phyloP scores from a whole-genome alignment of 2,888 invertebrate species.

The Callyntrura guangdongensis region DNA sequence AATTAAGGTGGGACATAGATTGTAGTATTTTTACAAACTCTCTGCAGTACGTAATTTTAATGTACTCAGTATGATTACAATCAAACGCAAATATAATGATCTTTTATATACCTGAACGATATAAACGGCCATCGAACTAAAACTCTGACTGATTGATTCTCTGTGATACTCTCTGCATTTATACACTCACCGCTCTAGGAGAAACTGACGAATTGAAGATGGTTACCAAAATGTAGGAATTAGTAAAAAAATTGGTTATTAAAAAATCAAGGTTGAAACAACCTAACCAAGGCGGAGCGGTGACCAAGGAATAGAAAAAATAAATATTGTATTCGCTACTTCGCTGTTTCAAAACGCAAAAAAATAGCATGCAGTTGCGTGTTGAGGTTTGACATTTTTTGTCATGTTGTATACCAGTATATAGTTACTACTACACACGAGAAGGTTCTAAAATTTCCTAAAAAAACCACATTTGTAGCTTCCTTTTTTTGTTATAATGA shows the following conservation, averaged over 20 bases:
- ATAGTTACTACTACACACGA: constrained; percentile 70
- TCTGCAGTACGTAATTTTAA: neutral
- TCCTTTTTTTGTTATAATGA: constrained; percentile 51
- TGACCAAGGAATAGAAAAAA: constrained; percentile 25
- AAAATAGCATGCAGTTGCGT: constrained; percentile 33
- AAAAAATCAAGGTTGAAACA: neutral
- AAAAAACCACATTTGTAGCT: constrained; percentile 44
- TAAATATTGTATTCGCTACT: constrained; percentile 13
- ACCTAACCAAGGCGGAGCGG: neutral
- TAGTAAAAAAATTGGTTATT: constrained; percentile 19
- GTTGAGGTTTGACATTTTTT: constrained; percentile 17
- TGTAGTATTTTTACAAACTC: constrained; percentile 32
- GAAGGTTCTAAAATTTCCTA: constrained; percentile 64
- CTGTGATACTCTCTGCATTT: constrained; percentile 85
- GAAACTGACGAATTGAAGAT: constrained; percentile 44
- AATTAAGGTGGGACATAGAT: constrained; percentile 29
- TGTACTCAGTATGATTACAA: neutral
- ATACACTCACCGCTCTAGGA: constrained; percentile 44
- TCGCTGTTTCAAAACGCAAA: constrained; percentile 10
- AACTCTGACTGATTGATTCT: constrained; percentile 83
- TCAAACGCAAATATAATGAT: constrained; percentile 24
- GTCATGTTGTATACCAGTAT: constrained; percentile 46
- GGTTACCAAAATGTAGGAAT: constrained; percentile 67
- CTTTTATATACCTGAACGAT: constrained; percentile 57
- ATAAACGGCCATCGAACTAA: neutral